Evolutionary conservation across 1,140 invertebrate species (phyloP), one percentile per base, ranked within the genome.

Genomic region (Drosophila mauritiana): DNA sequence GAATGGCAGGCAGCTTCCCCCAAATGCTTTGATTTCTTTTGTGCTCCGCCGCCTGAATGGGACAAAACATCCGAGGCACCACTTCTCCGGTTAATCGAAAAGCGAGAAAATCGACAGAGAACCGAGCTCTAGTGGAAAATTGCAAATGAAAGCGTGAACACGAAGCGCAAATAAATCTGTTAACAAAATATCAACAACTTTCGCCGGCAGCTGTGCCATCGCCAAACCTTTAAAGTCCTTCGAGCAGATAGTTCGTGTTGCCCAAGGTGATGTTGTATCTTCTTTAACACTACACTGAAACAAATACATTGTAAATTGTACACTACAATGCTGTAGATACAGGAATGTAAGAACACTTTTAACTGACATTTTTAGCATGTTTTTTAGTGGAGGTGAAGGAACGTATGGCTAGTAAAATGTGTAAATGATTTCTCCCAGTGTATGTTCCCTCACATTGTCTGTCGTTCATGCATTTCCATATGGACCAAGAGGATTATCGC

Each of bases 181-280:
- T 77, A 77, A 77, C 74, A 77, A 77, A 77, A 77, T 76, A 75
- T 75, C 73, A 75, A 75, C 72, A 75, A 74, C 70, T 56, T 74
- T 59, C 62, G 48, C 11, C 48, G 22, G 43, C 51, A 37, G 58
- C 51, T 63, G 49, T 27, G 49, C 2, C 55, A 22, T 36, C 13
- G 22, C 20, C 20, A 25, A 43, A 37, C n/a, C 45, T 36, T 68
- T 65, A 57, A 57, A 49, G 36, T 11, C 8, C 2, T 34, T 20
- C 5, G 12, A 27, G 7, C 27, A 53, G 46, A 67, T 67, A 68
- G 46, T 68, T 67, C 0, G 17, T 20, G 64, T 49, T 20, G 43
- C 63, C 12, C 63, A 36, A 45, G 55, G 17, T 59, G 39, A 42
- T 17, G 39, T 10, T 34, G 37, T 34, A 20, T 39, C 12, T 31